phyloP scores from a whole-genome alignment of 1,140 invertebrate species.

The Eueides isabella region DNA sequence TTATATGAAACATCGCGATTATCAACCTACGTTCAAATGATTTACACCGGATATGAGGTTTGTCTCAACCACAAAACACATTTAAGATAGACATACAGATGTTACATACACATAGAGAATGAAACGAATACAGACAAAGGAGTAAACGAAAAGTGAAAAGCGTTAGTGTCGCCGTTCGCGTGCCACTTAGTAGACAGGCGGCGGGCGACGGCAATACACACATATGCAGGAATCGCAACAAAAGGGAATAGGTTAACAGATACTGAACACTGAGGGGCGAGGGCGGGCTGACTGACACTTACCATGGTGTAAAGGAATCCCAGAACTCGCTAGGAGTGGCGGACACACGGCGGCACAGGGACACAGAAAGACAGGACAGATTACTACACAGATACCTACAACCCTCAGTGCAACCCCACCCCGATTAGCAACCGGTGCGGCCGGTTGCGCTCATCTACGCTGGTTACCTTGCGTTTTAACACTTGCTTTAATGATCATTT shows the following conservation, averaged over 20 bases:
- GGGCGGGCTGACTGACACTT: slow-evolving; percentile 89
- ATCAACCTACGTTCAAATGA: slow-evolving; percentile 25
- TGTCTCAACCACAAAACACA: slow-evolving; percentile 78
- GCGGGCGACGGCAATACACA: slow-evolving; percentile 76
- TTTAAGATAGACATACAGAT: slow-evolving; percentile 83
- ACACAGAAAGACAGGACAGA: slow-evolving; percentile 88
- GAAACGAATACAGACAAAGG: slow-evolving; percentile 82
- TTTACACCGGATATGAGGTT: slow-evolving; percentile 49
- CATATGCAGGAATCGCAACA: slow-evolving; percentile 79
- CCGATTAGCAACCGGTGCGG: slow-evolving; percentile 71
- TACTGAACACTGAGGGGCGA: slow-evolving; percentile 82
- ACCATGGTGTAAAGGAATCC: slow-evolving; percentile 98
- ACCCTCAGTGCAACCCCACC: slow-evolving; percentile 81
- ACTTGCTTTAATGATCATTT: slow-evolving; percentile 75
- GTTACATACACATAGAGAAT: slow-evolving; percentile 84
- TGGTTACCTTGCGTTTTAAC: slow-evolving; percentile 81
- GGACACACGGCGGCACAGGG: slow-evolving; percentile 86
- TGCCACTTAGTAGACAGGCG: slow-evolving; percentile 63
- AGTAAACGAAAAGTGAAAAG: slow-evolving; percentile 79
- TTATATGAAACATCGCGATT: slow-evolving; percentile 39
- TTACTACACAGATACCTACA: slow-evolving; percentile 87
- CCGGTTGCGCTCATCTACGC: slow-evolving; percentile 74
- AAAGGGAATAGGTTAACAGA: slow-evolving; percentile 82
- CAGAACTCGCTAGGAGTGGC: slow-evolving; percentile 95
- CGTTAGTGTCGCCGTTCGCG: slow-evolving; percentile 67